Evolutionary conservation across 2,797 vertebrate genomes (phyloP), one percentile per base, ranked within the genome.

Genomic region (Neopelma chrysocephalum): DNA sequence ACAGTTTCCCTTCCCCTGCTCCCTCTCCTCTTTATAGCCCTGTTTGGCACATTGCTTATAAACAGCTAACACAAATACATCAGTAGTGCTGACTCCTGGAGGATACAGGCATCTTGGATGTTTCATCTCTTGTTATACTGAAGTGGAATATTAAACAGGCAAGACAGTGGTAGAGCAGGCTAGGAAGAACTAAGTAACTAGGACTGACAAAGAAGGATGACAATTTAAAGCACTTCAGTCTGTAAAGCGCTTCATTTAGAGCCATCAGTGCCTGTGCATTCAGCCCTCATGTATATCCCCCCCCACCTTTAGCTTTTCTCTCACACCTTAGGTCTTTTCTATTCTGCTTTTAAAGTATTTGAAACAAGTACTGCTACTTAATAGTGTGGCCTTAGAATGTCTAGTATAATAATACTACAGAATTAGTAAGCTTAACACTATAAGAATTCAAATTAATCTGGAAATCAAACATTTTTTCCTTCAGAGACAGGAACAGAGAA

Each of bases 71-170:
- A 79, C 77, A 93, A 91, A 60, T 75, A 84, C 82, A 79, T 91
- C 87, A 88, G 58, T 47, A 68, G 85, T 68, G 51, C 88, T 83
- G 89, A 93, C 82, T 93, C 77, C 62, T 92, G 80, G 73, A 97
- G 68, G 84, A 97, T 75, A 83, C 48, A 77, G 43, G 61, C 82
- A 91, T 91, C 79, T 87, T 92, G 91, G 82, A 81, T 84, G 71
- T 85, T 96, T 97, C 82, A 83, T 84, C 91, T 92, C 94, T 90
- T 78, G 61, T 89, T 96, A 95, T 75, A 93, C 73, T 88, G 72
- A 83, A 96, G 64, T 56, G 62, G 97, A 97, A 96, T 95, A 89
- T 78, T 89, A 96, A 96, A 90, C 91, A 87, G 85, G 88, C 53
- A 95, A 94, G 93, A 87, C 48, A 87, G 92, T 61, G 65, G 82